Evolutionary conservation across 2,797 vertebrate species (phyloP).

Genomic region (Pyrocephalus nanus): DNA sequence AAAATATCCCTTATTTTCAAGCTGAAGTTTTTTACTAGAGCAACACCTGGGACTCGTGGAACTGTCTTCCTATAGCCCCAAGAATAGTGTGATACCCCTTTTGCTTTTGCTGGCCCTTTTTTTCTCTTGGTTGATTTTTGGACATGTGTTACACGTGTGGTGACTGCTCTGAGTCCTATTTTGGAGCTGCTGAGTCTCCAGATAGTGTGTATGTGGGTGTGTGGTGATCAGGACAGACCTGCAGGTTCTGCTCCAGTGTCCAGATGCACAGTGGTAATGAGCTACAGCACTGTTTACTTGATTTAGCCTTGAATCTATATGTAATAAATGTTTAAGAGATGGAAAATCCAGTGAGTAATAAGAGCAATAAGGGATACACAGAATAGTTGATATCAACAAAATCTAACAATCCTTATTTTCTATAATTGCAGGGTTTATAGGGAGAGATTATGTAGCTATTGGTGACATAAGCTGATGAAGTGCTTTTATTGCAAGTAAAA

Average conservation of each 20-base stretch:
- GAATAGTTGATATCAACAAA: not conserved
- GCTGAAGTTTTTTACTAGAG: not conserved
- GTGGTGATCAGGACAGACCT: not conserved
- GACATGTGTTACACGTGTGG: not conserved
- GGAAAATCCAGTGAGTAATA: not conserved
- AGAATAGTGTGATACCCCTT: not conserved
- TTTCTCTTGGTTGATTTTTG: not conserved
- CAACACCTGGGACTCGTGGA: not conserved
- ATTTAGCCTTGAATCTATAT: not conserved
- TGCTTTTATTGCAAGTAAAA: not conserved
- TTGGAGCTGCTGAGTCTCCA: not conserved
- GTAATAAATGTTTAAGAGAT: not conserved
- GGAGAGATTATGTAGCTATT: not conserved
- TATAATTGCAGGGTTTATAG: not conserved
- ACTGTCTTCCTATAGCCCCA: not conserved
- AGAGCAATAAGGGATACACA: not conserved
- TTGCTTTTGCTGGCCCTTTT: not conserved
- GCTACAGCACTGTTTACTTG: not conserved
- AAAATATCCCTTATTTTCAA: not conserved
- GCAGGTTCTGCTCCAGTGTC: not conserved
- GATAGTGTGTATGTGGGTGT: not conserved
- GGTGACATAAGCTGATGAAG: not conserved
- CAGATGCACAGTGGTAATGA: not conserved
- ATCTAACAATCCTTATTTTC: not conserved
- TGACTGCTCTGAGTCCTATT: not conserved